A percentile compares a stretch with the other conserved stretches of the same genome.
Conservation (phyloP, 2,888 invertebrate genomes). For the Patella caerulea region DNA sequence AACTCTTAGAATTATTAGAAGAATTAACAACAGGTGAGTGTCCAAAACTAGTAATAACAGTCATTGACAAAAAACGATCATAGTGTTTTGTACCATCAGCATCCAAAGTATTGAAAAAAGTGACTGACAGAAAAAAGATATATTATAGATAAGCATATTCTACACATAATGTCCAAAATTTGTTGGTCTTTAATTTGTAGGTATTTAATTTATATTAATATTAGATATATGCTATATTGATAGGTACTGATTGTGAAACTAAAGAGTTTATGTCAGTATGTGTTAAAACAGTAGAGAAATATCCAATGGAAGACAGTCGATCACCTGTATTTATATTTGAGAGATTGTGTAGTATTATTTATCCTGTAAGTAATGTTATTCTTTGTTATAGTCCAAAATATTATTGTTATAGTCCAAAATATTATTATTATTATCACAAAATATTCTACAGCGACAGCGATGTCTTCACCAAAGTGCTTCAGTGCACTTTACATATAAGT, state of each 20-base stretch:
- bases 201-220: too few species aligned
- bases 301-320: constrained; percentile 88
- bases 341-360: constrained; percentile 95
- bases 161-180: too few species aligned
- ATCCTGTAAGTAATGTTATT: constrained; percentile 74
- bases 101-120: too few species aligned
- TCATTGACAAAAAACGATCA: too few species aligned
- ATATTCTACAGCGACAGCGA: not conserved
- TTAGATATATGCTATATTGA: too few species aligned
- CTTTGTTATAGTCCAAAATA: not conserved
- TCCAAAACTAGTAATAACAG: not conserved
- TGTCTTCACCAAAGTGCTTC: too few species aligned
- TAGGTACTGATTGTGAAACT: constrained; percentile 94
- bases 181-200: too few species aligned
- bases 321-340: constrained; percentile 99
- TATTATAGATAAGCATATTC: too few species aligned
- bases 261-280: constrained; percentile 97
- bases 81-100: not conserved
- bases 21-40: constrained; percentile 90
- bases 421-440: not conserved
- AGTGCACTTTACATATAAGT: too few species aligned
- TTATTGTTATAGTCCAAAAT: not conserved
- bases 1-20: constrained; percentile 90
- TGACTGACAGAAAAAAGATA: too few species aligned
- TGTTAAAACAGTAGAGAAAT: constrained; percentile 92